These are phyloP conservation scores for Drosophila siamana DNA, from an alignment of 2,888 invertebrate genomes.

Conservation along the genomic window DNA sequence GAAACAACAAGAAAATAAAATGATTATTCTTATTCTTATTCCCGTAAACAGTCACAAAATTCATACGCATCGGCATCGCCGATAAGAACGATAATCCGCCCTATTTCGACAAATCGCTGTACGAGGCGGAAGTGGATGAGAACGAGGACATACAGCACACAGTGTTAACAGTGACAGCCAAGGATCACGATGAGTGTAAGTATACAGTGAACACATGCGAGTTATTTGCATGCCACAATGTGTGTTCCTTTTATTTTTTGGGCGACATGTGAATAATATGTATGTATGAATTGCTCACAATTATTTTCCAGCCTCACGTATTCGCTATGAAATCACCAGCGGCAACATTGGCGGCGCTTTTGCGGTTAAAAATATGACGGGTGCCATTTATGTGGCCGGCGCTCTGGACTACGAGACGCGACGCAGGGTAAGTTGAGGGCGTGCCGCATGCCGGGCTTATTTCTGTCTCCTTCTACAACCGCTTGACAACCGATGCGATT, in stretches of 20 bases:
- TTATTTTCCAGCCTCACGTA: slow-evolving; percentile 93
- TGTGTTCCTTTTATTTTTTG: slow-evolving; percentile 1
- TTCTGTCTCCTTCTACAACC: slow-evolving; percentile 7
- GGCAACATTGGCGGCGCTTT: slow-evolving; percentile 99
- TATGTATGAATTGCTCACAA: slow-evolving; percentile 41
- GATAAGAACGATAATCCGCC: slow-evolving; percentile 99
- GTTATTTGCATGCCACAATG: slow-evolving; percentile 20
- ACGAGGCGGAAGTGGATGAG: slow-evolving; percentile 98
- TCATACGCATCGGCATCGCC: slow-evolving; percentile 98
- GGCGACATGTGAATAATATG: slow-evolving; percentile 24
- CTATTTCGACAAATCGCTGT: slow-evolving; percentile 97
- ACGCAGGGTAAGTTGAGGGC: slow-evolving; percentile 91
- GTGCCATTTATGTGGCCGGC: slow-evolving; percentile 98
- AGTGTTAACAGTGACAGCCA: slow-evolving; percentile 98
- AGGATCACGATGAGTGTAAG: slow-evolving; percentile 99
- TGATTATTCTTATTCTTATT: not conserved
- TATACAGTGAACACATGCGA: slow-evolving; percentile 80
- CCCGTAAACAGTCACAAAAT: slow-evolving; percentile 94
- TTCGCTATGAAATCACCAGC: slow-evolving; percentile 99
- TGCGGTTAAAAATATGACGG: slow-evolving; percentile 99
- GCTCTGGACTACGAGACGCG: slow-evolving; percentile 98
- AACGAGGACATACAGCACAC: slow-evolving; percentile 99
- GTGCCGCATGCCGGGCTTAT: not conserved
- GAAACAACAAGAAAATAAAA: slow-evolving; percentile 33
- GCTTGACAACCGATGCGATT: slow-evolving; percentile 25